Evolutionary conservation across 2,888 invertebrate genomes (phyloP), one percentile per base, ranked within the genome.

Genomic region (Leistus spinibarbis): DNA sequence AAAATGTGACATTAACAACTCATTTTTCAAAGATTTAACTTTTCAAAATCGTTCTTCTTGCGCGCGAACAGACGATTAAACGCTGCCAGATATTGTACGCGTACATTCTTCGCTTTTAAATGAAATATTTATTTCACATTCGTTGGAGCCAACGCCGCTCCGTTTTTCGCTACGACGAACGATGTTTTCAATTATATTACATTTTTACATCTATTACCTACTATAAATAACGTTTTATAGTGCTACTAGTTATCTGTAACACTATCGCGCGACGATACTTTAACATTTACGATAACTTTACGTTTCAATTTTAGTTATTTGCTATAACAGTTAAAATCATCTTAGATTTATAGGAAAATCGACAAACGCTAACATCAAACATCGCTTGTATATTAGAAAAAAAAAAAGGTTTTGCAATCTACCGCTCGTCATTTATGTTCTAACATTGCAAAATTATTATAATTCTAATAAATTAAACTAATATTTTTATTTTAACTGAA

Each of bases 1-100:
- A 75, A 75, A 68, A 54, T 20, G 54, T 69, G 75, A 75, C 75
- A 69, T 75, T 75, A 75, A 75, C 69, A 75, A 75, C 68, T 75
- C 75, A 75, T 75, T 75, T 75, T 75, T 75, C 75, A 75, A 64
- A 75, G 75, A 75, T 75, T 75, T 75, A 75, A 75, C 69, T 75
- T 75, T 75, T 75, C 75, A 75, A 64, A 75, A 75, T 23, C 64
- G 75, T 68, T 64, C 68, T 53, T 20, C 54, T 69, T 66, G 10
- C 40, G 53, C 60, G 19, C 10, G 22, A 68, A 73, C 62, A 53
- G 75, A 69, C 75, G 75, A 75, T 75, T 75, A 75, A 75, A 40
- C 40, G 69, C 69, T 68, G 66, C 60, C 62, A 62, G 73, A 66
- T 73, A 73, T 67, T 73, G 60, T 62, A 53, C 16, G 5, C 17